Evolutionary conservation across 1,140 invertebrate species (phyloP).

Genomic region (Caerostris extrusa): DNA sequence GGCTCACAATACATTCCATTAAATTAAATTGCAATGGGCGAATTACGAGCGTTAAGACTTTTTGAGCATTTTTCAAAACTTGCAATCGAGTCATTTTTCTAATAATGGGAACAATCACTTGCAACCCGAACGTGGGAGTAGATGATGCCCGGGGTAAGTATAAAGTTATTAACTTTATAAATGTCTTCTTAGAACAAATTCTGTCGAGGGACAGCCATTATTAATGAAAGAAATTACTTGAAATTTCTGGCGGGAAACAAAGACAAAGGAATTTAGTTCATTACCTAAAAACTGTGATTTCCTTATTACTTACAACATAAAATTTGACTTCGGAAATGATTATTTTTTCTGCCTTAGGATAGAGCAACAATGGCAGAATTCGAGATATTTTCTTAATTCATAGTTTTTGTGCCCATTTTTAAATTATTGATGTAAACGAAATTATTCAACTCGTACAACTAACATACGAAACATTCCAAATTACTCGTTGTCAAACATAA

Average conservation of each 20-base stretch:
- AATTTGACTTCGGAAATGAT: no score
- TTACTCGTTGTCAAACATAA: no score
- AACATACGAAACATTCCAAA: no score
- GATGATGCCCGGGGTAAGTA: neutral
- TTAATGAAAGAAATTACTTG: constrained; percentile 18
- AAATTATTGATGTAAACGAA: no score
- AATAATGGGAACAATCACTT: neutral
- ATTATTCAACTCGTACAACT: no score
- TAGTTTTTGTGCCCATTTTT: no score
- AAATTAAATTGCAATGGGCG: neutral
- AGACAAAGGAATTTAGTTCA: neutral
- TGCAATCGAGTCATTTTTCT: neutral
- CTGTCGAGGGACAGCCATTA: neutral
- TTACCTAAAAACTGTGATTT: no score
- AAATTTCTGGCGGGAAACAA: neutral
- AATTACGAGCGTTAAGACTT: neutral
- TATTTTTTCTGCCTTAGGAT: no score
- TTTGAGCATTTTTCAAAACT: neutral
- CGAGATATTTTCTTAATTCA: no score
- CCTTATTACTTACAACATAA: no score
- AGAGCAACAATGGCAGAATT: no score
- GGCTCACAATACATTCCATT: neutral
- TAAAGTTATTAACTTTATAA: constrained; percentile 23
- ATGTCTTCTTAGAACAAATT: neutral
- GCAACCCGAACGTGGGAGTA: neutral